A percentile compares a stretch with the other conserved stretches of the same genome.
These are phyloP conservation scores for Eueremaeus valkanovi DNA, from an alignment of 2,888 invertebrate genomes.

Conservation along the genomic window DNA sequence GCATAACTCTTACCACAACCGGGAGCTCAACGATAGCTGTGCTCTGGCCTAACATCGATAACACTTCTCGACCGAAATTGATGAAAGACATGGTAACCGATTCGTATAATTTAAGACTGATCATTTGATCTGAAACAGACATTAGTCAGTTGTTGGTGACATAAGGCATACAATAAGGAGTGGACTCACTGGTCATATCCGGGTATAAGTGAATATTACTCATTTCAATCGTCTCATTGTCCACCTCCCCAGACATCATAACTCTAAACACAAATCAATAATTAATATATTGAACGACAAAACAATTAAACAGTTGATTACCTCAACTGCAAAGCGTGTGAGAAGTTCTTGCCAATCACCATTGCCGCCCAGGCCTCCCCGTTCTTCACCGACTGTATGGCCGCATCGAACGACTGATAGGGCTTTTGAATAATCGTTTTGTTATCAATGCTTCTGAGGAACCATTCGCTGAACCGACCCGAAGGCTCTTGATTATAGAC, in stretches of 20 bases:
- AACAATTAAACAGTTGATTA: not conserved
- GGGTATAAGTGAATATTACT: constrained; percentile 84
- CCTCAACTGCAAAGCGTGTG: constrained; percentile 66
- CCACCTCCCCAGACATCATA: constrained; percentile 69
- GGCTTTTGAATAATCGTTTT: constrained; percentile 22
- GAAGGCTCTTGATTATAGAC: constrained; percentile 50
- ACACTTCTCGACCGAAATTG: constrained; percentile 70
- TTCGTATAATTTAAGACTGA: constrained; percentile 79
- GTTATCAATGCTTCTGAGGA: constrained; percentile 22
- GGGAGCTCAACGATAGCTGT: constrained; percentile 66
- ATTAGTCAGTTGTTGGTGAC: no score
- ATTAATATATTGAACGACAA: not conserved
- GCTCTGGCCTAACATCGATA: constrained; percentile 71
- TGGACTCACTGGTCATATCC: constrained; percentile 68
- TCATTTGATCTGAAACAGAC: constrained; percentile 73
- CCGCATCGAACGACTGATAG: constrained; percentile 57
- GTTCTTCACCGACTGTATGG: constrained; percentile 65
- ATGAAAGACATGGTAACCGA: constrained; percentile 80
- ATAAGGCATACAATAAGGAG: no score
- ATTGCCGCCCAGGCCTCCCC: constrained; percentile 85
- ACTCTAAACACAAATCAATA: constrained; percentile 56
- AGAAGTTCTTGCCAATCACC: constrained; percentile 83
- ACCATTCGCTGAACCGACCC: not conserved
- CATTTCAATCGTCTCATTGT: constrained; percentile 78
- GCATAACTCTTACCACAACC: constrained; percentile 48